phyloP scores from a whole-genome alignment of 2,888 invertebrate genomes.

The Sinodicranocentrus sp. region DNA sequence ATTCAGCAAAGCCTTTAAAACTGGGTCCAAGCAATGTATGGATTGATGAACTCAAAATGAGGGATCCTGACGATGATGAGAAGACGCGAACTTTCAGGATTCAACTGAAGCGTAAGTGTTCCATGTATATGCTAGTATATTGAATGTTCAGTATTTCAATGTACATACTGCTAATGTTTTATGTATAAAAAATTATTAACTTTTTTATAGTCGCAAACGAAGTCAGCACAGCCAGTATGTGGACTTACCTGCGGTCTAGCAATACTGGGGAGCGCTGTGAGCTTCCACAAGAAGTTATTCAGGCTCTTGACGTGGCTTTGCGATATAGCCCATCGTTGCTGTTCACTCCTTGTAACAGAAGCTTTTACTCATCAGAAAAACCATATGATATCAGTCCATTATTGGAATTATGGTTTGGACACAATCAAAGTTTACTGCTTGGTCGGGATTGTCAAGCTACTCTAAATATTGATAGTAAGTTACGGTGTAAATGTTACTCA shows the following conservation, averaged over 20 bases:
- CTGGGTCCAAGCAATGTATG: constrained; percentile 29
- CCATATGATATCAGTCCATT: constrained; percentile 85
- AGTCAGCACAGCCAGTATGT: not conserved
- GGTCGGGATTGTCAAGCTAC: constrained; percentile 87
- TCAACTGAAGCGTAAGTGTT: constrained; percentile 51
- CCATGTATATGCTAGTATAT: not conserved
- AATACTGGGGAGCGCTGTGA: constrained; percentile 78
- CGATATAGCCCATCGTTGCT: constrained; percentile 82
- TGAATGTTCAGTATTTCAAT: too few species aligned
- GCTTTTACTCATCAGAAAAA: constrained; percentile 85
- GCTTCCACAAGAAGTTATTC: constrained; percentile 83
- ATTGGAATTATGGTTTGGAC: constrained; percentile 94
- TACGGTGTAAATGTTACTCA: too few species aligned
- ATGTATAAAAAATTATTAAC: not conserved
- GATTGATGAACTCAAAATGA: constrained; percentile 30
- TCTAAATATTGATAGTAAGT: constrained; percentile 92
- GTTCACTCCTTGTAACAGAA: constrained; percentile 84
- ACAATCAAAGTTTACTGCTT: constrained; percentile 94
- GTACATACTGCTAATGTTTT: too few species aligned
- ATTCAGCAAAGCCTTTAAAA: constrained; percentile 24
- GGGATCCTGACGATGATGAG: constrained; percentile 63
- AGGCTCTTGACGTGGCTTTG: constrained; percentile 92
- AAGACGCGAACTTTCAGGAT: constrained; percentile 41
- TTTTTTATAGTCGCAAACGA: constrained; percentile 11
- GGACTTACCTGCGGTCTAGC: constrained; percentile 17